Conservation (phyloP, 2,888 invertebrate species). For the Meandrusa payeni region DNA sequence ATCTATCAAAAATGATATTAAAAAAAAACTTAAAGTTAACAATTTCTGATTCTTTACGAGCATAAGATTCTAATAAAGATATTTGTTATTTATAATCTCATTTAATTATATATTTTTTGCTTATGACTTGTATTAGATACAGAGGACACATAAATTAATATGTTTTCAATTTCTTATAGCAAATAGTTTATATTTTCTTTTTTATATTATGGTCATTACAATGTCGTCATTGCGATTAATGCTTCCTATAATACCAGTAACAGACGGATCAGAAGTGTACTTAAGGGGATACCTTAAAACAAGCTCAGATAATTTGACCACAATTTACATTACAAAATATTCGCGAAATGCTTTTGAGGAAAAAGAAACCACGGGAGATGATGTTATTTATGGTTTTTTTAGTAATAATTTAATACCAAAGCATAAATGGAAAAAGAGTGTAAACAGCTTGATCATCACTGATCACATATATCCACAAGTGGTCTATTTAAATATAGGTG, state of each 20-base stretch:
- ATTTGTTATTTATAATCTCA: too few species aligned
- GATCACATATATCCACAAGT: slow-evolving; percentile 34
- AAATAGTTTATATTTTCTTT: too few species aligned
- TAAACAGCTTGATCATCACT: slow-evolving; percentile 41
- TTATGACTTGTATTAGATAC: too few species aligned
- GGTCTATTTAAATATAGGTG: slow-evolving; percentile 43
- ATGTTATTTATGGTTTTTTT: slow-evolving; percentile 47
- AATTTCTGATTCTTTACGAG: too few species aligned
- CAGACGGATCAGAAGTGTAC: slow-evolving; percentile 35
- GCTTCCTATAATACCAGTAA: slow-evolving; percentile 41
- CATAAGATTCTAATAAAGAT: too few species aligned
- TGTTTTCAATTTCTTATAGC: too few species aligned
- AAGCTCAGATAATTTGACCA: slow-evolving; percentile 34
- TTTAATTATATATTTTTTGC: too few species aligned
- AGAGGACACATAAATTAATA: too few species aligned
- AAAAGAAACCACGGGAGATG: slow-evolving; percentile 28
- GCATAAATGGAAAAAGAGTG: slow-evolving; percentile 19
- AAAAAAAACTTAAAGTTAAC: too few species aligned
- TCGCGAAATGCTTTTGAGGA: slow-evolving; percentile 31
- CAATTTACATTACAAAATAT: slow-evolving; percentile 53
- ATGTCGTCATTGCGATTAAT: slow-evolving; percentile 41
- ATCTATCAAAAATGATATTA: too few species aligned
- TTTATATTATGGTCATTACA: slow-evolving; percentile 4
- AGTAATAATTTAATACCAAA: slow-evolving; percentile 30
- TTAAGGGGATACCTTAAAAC: slow-evolving; percentile 47